These are phyloP conservation scores for Torymus tubicola DNA, from an alignment of 2,888 invertebrate species.

Conservation along the genomic window DNA sequence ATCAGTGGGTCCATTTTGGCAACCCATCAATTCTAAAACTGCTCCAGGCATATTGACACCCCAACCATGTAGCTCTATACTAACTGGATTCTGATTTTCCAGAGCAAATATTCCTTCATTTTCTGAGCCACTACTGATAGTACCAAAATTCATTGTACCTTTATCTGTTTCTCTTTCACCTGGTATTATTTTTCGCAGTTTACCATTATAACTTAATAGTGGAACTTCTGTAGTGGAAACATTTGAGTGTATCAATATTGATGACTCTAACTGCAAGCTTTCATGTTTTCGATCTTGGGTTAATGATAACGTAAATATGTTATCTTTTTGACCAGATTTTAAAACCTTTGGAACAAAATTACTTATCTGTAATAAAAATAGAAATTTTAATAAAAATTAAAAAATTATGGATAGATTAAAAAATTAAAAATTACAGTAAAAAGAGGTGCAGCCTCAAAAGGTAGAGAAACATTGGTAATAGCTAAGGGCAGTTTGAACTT, in stretches of 20 bases:
- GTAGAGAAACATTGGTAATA: slow-evolving; percentile 84
- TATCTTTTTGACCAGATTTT: slow-evolving; percentile 79
- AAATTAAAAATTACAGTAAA: slow-evolving; percentile 78
- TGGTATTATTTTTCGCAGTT: slow-evolving; percentile 77
- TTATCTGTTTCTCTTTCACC: slow-evolving; percentile 70
- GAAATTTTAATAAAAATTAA: neutral
- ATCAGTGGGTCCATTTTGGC: slow-evolving; percentile 78
- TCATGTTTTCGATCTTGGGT: slow-evolving; percentile 77
- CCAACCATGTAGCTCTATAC: slow-evolving; percentile 81
- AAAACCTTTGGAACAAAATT: slow-evolving; percentile 81
- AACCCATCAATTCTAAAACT: slow-evolving; percentile 81
- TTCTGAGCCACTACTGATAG: slow-evolving; percentile 81
- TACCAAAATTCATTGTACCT: slow-evolving; percentile 81
- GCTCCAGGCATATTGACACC: slow-evolving; percentile 81
- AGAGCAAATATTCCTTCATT: slow-evolving; percentile 85
- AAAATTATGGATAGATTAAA: neutral
- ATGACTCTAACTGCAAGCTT: slow-evolving; percentile 80
- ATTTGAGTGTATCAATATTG: slow-evolving; percentile 84
- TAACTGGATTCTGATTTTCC: slow-evolving; percentile 86
- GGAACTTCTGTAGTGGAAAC: slow-evolving; percentile 85
- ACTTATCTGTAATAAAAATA: slow-evolving; percentile 77
- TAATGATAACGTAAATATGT: slow-evolving; percentile 80
- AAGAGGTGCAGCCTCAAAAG: slow-evolving; percentile 79
- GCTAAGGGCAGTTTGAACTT: slow-evolving; percentile 85
- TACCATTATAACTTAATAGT: slow-evolving; percentile 85